Evolutionary conservation across 2,113 vertebrate species (phyloP), one percentile per base, ranked within the genome.

Genomic region (Antennarius striatus): DNA sequence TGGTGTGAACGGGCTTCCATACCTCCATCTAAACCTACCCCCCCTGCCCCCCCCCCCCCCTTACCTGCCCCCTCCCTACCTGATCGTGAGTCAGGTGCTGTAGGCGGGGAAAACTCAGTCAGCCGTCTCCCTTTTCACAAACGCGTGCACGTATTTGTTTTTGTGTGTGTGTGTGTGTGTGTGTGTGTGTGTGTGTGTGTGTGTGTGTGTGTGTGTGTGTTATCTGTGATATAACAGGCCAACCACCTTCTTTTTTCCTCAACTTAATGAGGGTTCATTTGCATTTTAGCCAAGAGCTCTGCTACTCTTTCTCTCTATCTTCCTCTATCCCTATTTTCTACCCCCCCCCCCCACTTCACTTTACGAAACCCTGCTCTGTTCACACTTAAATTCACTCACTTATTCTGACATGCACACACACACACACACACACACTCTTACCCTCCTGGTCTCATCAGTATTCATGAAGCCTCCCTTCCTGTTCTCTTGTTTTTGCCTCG

Each of bases 221-320:
- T 88, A 88, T 86, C 85, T 83, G 78, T 81, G 83, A 85, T 85
- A 72, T 86, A 89, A 87, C 85, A 87, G 75, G 74, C 82, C 77
- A 89, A 63, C 85, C 78, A 83, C 85, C 77, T 80, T 66, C 77
- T 75, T 87, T 87, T 84, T 85, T 71, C 80, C 74, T 82, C 67
- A 79, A 87, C 66, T 90, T 91, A 91, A 91, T 90, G 86, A 91
- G 83, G 77, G 74, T 86, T 89, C 69, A 90, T 91, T 90, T 90
- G 87, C 90, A 90, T 89, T 91, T 91, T 83, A 83, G 86, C 87
- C 88, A 87, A 77, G 73, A 88, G 87, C 84, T 85, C 77, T 70
- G n/a, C 55, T 62, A 5, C 57, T 14, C 36, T 60, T 64, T 80
- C 48, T 30, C 68, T 73, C 65, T 56, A 56, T 84, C 73, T 69